Evolutionary conservation across 1,140 invertebrate species (phyloP).

Genomic region (Cydia amplana): DNA sequence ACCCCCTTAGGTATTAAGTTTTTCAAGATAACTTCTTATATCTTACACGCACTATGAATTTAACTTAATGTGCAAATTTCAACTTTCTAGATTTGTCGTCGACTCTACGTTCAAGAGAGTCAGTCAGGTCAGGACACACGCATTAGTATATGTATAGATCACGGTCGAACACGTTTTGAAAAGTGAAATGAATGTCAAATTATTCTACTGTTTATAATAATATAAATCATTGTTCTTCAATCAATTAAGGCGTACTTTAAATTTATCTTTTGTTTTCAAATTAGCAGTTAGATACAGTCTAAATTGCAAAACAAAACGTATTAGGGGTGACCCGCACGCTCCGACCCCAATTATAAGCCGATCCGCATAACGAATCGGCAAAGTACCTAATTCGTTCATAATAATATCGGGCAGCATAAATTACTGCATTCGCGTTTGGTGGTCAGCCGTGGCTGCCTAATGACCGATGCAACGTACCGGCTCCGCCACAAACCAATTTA

Average conservation of each 20-base stretch:
- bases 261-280: constrained; percentile 1
- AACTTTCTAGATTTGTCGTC: no score
- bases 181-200: background rate
- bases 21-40: no score
- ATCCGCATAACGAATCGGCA: constrained; percentile 42
- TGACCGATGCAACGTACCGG: constrained; percentile 38
- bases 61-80: no score
- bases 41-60: no score
- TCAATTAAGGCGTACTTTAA: background rate
- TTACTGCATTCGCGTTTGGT: constrained; percentile 33
- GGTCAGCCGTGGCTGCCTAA: constrained; percentile 39
- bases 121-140: no score
- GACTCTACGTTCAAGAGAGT: no score
- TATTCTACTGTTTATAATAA: background rate
- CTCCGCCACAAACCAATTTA: constrained; percentile 44
- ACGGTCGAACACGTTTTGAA: background rate
- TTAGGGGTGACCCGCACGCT: constrained; percentile 20
- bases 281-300: background rate
- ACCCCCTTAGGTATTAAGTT: no score
- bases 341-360: constrained; percentile 17
- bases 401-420: constrained; percentile 20
- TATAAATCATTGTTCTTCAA: background rate
- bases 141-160: no score
- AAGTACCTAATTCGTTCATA: constrained; percentile 44
- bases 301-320: background rate